Evolutionary conservation across 1,140 invertebrate genomes (phyloP).

Genomic region (Drosophila cardini): DNA sequence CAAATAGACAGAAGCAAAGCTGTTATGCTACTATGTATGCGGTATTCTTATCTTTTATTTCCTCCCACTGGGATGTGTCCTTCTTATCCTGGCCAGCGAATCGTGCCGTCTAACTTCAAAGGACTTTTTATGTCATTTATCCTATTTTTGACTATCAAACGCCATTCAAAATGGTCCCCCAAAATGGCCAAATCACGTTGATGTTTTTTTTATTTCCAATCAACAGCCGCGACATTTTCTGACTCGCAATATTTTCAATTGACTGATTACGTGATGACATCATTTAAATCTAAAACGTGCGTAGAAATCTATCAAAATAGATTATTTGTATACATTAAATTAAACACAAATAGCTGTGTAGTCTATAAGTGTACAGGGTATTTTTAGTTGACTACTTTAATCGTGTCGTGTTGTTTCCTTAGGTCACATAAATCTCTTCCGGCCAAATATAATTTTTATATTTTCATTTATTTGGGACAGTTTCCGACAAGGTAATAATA

Average conservation of each 20-base stretch:
- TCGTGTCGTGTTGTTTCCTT: not conserved
- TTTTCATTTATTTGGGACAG: no score
- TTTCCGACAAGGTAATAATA: no score
- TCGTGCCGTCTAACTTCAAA: not conserved
- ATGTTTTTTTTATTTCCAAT: constrained; percentile 12
- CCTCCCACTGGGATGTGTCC: not conserved
- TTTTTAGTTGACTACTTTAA: not conserved
- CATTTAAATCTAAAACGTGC: constrained; percentile 5
- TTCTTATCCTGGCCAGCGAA: not conserved
- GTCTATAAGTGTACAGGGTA: not conserved
- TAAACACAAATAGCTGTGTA: not conserved
- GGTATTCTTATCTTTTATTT: not conserved
- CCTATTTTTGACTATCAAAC: not conserved
- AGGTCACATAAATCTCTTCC: constrained; percentile 17
- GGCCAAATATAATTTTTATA: not conserved
- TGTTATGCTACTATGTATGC: not conserved
- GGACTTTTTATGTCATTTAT: constrained; percentile 5
- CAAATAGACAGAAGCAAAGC: not conserved
- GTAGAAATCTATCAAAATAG: not conserved
- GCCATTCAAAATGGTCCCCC: not conserved
- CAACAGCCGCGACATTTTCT: not conserved
- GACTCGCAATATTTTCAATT: constrained; percentile 1
- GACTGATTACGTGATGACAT: constrained; percentile 24
- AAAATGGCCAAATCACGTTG: not conserved
- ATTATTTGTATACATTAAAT: no score